phyloP scores from a whole-genome alignment of 1,140 invertebrate species.

The Nomia melanderi region DNA sequence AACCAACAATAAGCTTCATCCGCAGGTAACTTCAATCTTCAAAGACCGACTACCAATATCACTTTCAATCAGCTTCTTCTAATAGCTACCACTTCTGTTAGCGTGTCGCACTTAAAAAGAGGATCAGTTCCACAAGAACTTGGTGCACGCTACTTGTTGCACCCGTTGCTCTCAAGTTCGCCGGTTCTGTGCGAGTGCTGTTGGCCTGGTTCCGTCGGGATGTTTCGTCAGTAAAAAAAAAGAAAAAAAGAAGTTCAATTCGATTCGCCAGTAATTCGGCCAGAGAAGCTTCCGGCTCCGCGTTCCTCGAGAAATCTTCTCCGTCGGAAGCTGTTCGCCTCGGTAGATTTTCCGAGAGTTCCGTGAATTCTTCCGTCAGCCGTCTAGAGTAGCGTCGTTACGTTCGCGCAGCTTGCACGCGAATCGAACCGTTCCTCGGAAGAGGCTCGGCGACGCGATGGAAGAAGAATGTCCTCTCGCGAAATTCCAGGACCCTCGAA shows the following conservation, averaged over 20 bases:
- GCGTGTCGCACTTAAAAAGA: constrained; percentile 26
- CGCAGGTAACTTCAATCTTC: too few relatives aligned
- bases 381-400: background rate
- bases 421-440: constrained; percentile 6
- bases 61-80: too few relatives aligned
- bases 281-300: background rate
- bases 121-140: constrained; percentile 31
- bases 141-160: constrained; percentile 56
- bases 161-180: constrained; percentile 30
- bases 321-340: background rate
- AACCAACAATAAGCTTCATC: too few relatives aligned
- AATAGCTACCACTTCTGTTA: background rate
- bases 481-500: constrained; percentile 13
- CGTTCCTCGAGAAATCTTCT: background rate
- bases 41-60: too few relatives aligned
- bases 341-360: background rate
- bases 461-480: background rate
- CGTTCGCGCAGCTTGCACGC: too few relatives aligned
- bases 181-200: constrained; percentile 25
- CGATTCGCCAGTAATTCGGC: background rate
- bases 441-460: background rate
- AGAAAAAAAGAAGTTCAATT: background rate
- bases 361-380: background rate
- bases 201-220: background rate
- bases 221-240: too few relatives aligned